Evolutionary conservation across 2,888 invertebrate genomes (phyloP).

Genomic region (Chaetogeoica ovagalla): DNA sequence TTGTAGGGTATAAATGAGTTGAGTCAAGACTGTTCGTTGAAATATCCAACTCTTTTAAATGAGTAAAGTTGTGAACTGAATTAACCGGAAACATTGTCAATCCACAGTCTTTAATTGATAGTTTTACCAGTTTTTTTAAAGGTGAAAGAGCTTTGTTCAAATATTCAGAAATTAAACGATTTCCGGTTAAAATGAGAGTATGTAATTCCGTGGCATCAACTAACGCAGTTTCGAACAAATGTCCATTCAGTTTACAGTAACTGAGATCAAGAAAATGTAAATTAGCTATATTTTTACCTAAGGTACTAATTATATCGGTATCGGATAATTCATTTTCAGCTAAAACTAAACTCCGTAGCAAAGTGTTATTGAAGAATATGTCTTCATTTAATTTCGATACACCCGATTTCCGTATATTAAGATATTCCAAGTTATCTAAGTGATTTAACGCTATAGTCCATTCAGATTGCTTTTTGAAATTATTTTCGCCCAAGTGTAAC

Average conservation of each 20-base stretch:
- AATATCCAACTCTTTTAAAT: constrained; percentile 71
- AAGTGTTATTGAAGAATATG: constrained; percentile 69
- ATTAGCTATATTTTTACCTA: constrained; percentile 69
- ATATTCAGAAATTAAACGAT: constrained; percentile 63
- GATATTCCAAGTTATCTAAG: constrained; percentile 66
- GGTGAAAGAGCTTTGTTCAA: constrained; percentile 71
- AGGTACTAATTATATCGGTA: constrained; percentile 68
- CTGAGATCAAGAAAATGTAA: constrained; percentile 71
- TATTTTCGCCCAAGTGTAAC: constrained; percentile 64
- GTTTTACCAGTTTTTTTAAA: constrained; percentile 67
- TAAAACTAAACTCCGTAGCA: constrained; percentile 67
- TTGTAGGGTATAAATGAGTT: constrained; percentile 67
- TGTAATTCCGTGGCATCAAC: constrained; percentile 70
- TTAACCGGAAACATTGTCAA: constrained; percentile 67
- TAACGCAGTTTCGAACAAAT: constrained; percentile 68
- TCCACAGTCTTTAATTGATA: constrained; percentile 71
- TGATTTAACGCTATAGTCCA: constrained; percentile 68
- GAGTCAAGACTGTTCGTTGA: constrained; percentile 72
- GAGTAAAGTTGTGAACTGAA: constrained; percentile 69
- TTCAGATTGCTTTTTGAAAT: constrained; percentile 60
- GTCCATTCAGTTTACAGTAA: constrained; percentile 68
- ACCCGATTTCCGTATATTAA: constrained; percentile 68
- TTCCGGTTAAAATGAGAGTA: constrained; percentile 69
- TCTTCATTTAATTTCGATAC: constrained; percentile 68
- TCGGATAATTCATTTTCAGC: constrained; percentile 70